A percentile compares a stretch with the other conserved stretches of the same genome.
These are phyloP conservation scores for Salvator merianae DNA, from an alignment of 2,113 vertebrate species.

Conservation along the genomic window DNA sequence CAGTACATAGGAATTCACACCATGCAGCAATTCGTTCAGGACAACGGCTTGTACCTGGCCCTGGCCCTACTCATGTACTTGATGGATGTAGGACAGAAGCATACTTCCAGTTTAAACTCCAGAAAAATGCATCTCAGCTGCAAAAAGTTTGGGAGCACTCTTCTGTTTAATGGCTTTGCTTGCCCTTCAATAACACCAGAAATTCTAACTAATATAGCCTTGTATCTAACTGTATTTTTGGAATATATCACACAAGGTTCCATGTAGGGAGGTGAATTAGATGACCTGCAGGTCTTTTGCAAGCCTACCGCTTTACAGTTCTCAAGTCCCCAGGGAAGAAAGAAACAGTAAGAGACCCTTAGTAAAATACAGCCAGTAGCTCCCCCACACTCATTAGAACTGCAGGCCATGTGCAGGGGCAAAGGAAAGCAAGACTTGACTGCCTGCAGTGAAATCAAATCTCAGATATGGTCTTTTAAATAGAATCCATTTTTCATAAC, in stretches of 20 bases:
- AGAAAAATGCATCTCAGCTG: not conserved
- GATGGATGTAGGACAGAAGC: not conserved
- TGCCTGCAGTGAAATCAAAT: not conserved
- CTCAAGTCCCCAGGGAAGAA: constrained; percentile 37
- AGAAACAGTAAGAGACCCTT: constrained; percentile 26
- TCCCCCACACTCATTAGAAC: constrained; percentile 12
- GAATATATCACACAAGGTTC: constrained; percentile 2
- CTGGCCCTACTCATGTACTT: not conserved
- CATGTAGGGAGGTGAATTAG: not conserved
- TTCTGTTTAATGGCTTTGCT: not conserved
- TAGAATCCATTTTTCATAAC: constrained; percentile 38
- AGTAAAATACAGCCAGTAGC: constrained; percentile 16
- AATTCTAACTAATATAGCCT: not conserved
- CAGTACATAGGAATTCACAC: too few species aligned
- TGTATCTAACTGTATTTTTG: not conserved
- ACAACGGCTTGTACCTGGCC: too few species aligned
- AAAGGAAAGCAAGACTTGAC: constrained; percentile 42
- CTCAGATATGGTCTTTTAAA: constrained; percentile 18
- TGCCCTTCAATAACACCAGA: not conserved
- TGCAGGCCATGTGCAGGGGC: constrained; percentile 19
- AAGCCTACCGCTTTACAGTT: not conserved
- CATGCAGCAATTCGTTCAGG: too few species aligned
- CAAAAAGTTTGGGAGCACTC: not conserved
- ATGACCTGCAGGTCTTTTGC: constrained; percentile 1
- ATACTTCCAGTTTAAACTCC: not conserved